Conservation (phyloP, 2,888 invertebrate species). For the Ptychoptera albimana region DNA sequence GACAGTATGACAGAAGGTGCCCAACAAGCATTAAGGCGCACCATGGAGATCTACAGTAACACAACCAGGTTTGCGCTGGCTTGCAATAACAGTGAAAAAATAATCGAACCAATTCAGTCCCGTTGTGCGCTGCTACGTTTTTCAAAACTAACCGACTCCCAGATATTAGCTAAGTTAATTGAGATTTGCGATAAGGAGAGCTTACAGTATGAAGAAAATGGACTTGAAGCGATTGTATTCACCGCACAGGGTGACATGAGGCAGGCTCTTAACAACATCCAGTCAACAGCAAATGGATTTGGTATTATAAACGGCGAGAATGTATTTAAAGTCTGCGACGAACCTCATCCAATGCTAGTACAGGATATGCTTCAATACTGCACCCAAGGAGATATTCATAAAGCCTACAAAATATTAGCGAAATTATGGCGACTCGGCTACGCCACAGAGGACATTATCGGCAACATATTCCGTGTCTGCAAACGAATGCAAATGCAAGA, state of each 20-base stretch:
- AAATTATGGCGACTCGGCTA: slow-evolving; percentile 90
- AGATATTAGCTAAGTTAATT: slow-evolving; percentile 68
- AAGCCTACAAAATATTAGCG: slow-evolving; percentile 74
- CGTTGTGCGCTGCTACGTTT: slow-evolving; percentile 94
- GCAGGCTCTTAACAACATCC: slow-evolving; percentile 92
- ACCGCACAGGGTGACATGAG: slow-evolving; percentile 98
- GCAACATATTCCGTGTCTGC: slow-evolving; percentile 85
- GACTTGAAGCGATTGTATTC: slow-evolving; percentile 89
- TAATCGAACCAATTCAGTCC: slow-evolving; percentile 97
- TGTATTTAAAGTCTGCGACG: slow-evolving; percentile 98
- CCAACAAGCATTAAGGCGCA: slow-evolving; percentile 90
- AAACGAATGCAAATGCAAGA: slow-evolving; percentile 75
- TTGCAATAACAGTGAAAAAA: slow-evolving; percentile 96
- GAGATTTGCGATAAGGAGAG: slow-evolving; percentile 58
- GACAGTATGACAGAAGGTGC: slow-evolving; percentile 99
- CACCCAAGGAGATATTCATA: slow-evolving; percentile 60
- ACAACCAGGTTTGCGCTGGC: slow-evolving; percentile 96
- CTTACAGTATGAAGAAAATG: slow-evolving; percentile 76
- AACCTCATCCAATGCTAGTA: slow-evolving; percentile 90
- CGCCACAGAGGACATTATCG: slow-evolving; percentile 91
- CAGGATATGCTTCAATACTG: slow-evolving; percentile 83
- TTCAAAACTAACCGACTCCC: slow-evolving; percentile 75
- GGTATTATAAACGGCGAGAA: slow-evolving; percentile 80
- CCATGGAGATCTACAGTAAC: slow-evolving; percentile 96
- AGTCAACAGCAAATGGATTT: slow-evolving; percentile 87